Evolutionary conservation across 2,797 vertebrate genomes (phyloP).

Genomic region (Ambastaia sidthimunki): DNA sequence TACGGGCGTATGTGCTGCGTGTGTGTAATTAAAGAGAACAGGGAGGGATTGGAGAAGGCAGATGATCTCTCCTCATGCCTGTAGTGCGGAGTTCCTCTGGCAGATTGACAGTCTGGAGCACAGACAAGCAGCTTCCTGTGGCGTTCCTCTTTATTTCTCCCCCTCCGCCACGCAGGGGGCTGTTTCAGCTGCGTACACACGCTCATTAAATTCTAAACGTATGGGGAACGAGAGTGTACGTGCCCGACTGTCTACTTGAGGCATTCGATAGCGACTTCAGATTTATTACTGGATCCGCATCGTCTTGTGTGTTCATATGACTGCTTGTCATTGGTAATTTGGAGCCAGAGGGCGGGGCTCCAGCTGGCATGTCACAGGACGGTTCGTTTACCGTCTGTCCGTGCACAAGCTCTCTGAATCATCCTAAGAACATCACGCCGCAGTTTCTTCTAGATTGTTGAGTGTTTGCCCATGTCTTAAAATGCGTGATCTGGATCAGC

Average conservation of each 20-base stretch:
- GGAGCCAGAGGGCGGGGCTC: conserved; percentile 35
- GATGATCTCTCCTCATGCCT: conserved; percentile 58
- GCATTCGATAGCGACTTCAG: conserved; percentile 43
- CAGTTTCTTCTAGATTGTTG: conserved; percentile 20
- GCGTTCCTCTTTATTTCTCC: conserved; percentile 31
- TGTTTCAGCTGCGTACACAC: conserved; percentile 34
- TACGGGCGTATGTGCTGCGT: background rate
- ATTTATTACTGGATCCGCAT: conserved; percentile 24
- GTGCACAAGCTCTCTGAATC: conserved; percentile 1
- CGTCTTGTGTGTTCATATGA: conserved; percentile 39
- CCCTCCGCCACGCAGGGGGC: conserved; percentile 34
- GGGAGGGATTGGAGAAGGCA: conserved; percentile 49
- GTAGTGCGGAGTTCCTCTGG: conserved; percentile 50
- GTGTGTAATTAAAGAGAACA: conserved; percentile 56
- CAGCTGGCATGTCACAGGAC: conserved; percentile 41
- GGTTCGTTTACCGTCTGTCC: conserved; percentile 39
- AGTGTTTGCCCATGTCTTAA: conserved; percentile 22
- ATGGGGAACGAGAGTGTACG: conserved; percentile 30
- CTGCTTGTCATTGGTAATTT: conserved; percentile 23
- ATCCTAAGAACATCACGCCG: background rate
- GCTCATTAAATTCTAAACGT: conserved; percentile 49
- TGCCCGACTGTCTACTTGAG: conserved; percentile 26
- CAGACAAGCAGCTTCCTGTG: conserved; percentile 48
- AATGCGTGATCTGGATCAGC: conserved; percentile 20
- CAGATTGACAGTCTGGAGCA: conserved; percentile 55